phyloP scores from a whole-genome alignment of 1,140 invertebrate genomes.

The Hycleus cichorii region DNA sequence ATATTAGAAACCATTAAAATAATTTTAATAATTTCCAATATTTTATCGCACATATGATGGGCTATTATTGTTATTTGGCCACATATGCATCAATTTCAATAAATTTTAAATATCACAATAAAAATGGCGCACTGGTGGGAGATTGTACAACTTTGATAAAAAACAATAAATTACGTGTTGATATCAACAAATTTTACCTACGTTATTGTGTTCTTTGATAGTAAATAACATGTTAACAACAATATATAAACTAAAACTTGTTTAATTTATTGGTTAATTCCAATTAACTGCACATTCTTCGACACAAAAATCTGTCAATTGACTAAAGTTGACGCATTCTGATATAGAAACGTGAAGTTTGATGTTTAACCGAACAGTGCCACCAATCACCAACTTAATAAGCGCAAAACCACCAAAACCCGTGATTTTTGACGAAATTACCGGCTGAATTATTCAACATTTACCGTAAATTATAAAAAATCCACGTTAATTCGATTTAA shows the following conservation, averaged over 20 bases:
- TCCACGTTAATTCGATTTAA: too few species aligned
- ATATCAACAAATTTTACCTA: not conserved
- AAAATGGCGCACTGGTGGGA: conserved; percentile 15
- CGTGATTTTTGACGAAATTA: too few species aligned
- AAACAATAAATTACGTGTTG: not conserved
- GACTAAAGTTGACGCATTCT: not conserved
- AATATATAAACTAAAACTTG: not conserved
- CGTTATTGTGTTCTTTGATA: not conserved
- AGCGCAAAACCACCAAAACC: too few species aligned
- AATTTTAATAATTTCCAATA: too few species aligned
- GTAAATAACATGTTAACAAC: conserved; percentile 9
- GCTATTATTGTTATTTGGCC: too few species aligned
- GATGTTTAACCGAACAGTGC: too few species aligned
- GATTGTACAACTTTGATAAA: not conserved
- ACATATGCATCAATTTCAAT: not conserved
- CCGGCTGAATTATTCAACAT: too few species aligned
- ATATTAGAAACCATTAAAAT: not conserved
- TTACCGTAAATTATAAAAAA: too few species aligned
- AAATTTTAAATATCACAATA: conserved; percentile 14
- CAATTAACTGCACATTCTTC: conserved; percentile 7
- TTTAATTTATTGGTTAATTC: conserved; percentile 1
- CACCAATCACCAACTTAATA: too few species aligned
- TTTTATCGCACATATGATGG: too few species aligned
- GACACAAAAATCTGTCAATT: conserved; percentile 10
- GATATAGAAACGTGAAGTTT: too few species aligned